Evolutionary conservation across 2,888 invertebrate species (phyloP), one percentile per base, ranked within the genome.

Genomic region (Pammene fasciana): DNA sequence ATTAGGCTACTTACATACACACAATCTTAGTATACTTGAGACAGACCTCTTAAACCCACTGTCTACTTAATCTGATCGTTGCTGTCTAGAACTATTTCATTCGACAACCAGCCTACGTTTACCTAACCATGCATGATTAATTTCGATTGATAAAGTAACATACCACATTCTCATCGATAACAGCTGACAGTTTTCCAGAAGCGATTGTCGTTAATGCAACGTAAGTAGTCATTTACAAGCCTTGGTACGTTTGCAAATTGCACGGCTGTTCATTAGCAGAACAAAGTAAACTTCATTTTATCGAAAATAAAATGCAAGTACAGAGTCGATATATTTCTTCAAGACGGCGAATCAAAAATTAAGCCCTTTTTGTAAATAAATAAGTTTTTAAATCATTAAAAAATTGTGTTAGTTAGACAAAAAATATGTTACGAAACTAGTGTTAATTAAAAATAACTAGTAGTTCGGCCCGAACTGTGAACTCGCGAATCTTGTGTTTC

Each of bases 101-200:
- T 52, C 26, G 6, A 54, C 43, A 59, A 26, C 26, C 13, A 18
- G 34, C 13, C 34, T 14, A 16, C 38, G 13, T 16, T 61, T 36
- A 48, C 50, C 41, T 10, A 26, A 52, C 56, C 45, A 45, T 11
- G 64, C 45, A 57, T 36, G 64, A 68, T 68, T 52, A 64, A 68
- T 68, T 57, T 48, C 41, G 14, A 57, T 52, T 52, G 68, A 65
- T 65, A 68, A 46, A n/a, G 38, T 18, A 11, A 56, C 16, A 14
- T 57, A 50, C 56, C 52, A 68, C 52, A 59, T 57, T 52, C 71
- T 62, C 68, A 68, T 67, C 72, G 59, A 68, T 72, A 73, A 73
- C 79, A 83, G 76, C 79, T 82, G 83, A 78, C 75, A 78, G 71
- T 77, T 74, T 77, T 77, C 80, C 76, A 76, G 77, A 73, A 73